Evolutionary conservation across 2,113 vertebrate genomes (phyloP).

Genomic region (Poeciliopsis occidentalis): DNA sequence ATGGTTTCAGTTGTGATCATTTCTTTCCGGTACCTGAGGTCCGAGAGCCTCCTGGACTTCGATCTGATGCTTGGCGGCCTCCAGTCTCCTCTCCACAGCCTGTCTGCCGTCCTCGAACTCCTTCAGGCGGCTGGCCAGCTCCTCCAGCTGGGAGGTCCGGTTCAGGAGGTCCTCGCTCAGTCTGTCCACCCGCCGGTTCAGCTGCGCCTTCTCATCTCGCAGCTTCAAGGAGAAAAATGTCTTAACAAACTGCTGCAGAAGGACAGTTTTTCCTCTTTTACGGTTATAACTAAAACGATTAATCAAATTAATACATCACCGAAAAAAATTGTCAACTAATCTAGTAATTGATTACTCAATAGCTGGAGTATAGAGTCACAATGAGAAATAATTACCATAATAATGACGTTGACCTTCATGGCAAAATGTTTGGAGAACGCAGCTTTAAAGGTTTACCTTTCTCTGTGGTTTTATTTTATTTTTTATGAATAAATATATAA

Average conservation of each 20-base stretch:
- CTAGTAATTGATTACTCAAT: too few species aligned
- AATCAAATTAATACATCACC: too few species aligned
- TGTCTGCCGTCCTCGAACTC: slow-evolving; percentile 95
- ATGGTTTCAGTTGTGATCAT: background rate
- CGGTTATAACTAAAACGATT: too few species aligned
- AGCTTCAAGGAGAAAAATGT: slow-evolving; percentile 58
- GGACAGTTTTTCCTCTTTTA: too few species aligned
- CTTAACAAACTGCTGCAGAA: background rate
- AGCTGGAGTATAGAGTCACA: too few species aligned
- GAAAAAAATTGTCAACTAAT: too few species aligned
- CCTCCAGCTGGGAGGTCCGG: slow-evolving; percentile 88
- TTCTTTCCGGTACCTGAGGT: slow-evolving; percentile 77
- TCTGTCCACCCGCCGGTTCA: slow-evolving; percentile 89
- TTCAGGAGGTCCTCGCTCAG: slow-evolving; percentile 87
- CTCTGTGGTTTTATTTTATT: too few species aligned
- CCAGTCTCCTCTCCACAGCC: slow-evolving; percentile 92
- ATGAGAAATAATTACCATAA: too few species aligned
- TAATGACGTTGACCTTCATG: too few species aligned
- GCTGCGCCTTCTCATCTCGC: slow-evolving; percentile 89
- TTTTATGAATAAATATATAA: too few species aligned
- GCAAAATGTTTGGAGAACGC: too few species aligned
- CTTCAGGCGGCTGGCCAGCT: slow-evolving; percentile 90
- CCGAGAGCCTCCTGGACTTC: slow-evolving; percentile 95
- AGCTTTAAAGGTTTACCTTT: too few species aligned
- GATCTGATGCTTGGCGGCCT: slow-evolving; percentile 92